phyloP scores from a whole-genome alignment of 1,140 invertebrate genomes.

The Maniola jurtina region DNA sequence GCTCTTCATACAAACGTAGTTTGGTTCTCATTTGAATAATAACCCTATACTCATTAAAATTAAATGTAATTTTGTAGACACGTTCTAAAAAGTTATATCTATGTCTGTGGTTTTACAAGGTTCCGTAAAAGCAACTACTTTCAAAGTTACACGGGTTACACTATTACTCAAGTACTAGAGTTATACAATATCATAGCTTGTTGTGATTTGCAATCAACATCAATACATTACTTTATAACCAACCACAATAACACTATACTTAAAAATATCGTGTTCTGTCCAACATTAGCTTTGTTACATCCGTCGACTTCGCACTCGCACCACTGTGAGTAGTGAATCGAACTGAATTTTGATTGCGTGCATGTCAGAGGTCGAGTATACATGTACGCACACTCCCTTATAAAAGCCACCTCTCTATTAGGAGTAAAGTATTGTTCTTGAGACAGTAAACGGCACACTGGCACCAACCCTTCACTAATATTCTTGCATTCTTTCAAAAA shows the following conservation, averaged over 20 bases:
- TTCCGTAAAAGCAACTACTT: too few species aligned
- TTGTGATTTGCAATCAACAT: too few species aligned
- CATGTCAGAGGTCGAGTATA: conserved; percentile 47
- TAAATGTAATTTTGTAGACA: too few species aligned
- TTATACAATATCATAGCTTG: too few species aligned
- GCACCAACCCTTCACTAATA: conserved; percentile 5
- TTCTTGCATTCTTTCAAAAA: conserved; percentile 50
- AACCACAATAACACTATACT: neutral
- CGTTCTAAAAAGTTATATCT: too few species aligned
- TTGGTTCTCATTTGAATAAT: too few species aligned
- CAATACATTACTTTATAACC: neutral
- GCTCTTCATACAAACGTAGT: too few species aligned
- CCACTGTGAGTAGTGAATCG: conserved; percentile 58
- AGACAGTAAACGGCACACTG: conserved; percentile 46
- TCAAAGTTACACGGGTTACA: too few species aligned
- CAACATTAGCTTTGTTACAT: conserved; percentile 55
- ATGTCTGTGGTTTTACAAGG: too few species aligned
- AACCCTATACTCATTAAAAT: too few species aligned
- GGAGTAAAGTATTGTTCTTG: conserved; percentile 58
- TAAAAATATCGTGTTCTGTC: neutral
- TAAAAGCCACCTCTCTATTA: conserved; percentile 42
- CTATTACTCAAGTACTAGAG: too few species aligned
- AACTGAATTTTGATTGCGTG: conserved; percentile 47
- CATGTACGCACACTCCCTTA: conserved; percentile 59
- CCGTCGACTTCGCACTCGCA: conserved; percentile 60